These are phyloP conservation scores for Pyrochroa serraticornis DNA, from an alignment of 2,888 invertebrate genomes.

Conservation along the genomic window DNA sequence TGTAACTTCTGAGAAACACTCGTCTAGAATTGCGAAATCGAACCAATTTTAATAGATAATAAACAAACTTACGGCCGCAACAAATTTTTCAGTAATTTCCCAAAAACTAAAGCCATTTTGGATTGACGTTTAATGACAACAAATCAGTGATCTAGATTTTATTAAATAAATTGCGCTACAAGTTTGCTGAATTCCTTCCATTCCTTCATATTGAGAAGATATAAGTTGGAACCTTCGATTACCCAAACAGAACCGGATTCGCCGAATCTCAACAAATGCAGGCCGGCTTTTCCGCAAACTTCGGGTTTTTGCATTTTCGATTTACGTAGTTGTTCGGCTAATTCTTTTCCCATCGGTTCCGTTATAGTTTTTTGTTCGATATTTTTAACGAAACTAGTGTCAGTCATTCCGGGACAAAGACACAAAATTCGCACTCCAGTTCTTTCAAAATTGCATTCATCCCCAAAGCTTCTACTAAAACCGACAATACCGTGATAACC, in stretches of 20 bases:
- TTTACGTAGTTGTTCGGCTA: conserved; percentile 35
- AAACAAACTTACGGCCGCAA: conserved; percentile 4
- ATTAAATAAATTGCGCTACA: conserved; percentile 32
- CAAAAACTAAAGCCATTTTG: conserved; percentile 14
- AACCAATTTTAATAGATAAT: neutral
- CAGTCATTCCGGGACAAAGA: conserved; percentile 54
- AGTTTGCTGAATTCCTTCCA: conserved; percentile 33
- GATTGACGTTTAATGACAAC: conserved; percentile 8
- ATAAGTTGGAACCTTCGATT: conserved; percentile 50
- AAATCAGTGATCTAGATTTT: neutral
- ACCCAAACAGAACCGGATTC: conserved; percentile 52
- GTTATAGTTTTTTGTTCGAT: conserved; percentile 41
- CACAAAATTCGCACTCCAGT: conserved; percentile 54
- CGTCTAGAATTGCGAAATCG: neutral
- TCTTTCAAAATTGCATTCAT: conserved; percentile 44
- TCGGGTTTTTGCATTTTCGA: conserved; percentile 46
- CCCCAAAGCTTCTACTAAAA: conserved; percentile 50
- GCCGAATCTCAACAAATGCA: conserved; percentile 49
- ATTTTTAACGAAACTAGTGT: conserved; percentile 49
- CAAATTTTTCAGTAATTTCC: conserved; percentile 3
- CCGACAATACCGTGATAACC: conserved; percentile 55
- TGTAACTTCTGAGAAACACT: conserved; percentile 1
- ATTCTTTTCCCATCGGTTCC: conserved; percentile 35
- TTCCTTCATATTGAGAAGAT: conserved; percentile 38
- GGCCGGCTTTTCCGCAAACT: conserved; percentile 47